Percentiles rank a stretch among this genome's conserved stretches.
Evolutionary conservation across 2,797 vertebrate species (phyloP).

Genomic region (Steatocranus sp.): DNA sequence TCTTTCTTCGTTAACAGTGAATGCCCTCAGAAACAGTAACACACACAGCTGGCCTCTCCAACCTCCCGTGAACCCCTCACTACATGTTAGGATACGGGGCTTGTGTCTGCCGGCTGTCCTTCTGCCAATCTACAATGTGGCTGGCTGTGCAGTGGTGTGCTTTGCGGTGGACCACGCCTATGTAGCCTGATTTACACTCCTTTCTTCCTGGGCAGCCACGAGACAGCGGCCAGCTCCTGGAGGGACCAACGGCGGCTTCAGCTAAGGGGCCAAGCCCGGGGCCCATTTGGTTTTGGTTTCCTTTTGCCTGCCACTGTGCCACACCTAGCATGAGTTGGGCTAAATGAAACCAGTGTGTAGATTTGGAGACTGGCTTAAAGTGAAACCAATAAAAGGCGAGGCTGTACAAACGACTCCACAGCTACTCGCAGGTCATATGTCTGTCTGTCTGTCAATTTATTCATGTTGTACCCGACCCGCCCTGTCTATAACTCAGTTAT

Average conservation of each 20-base stretch:
- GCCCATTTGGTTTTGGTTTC: slow-evolving; percentile 77
- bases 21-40: slow-evolving; percentile 24
- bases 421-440: slow-evolving; percentile 55
- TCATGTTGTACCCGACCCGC: slow-evolving; percentile 35
- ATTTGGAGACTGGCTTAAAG: slow-evolving; percentile 51
- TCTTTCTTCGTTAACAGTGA: slow-evolving; percentile 47
- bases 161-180: slow-evolving; percentile 60
- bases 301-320: slow-evolving; percentile 69
- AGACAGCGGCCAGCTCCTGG: slow-evolving; percentile 56
- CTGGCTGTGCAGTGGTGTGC: slow-evolving; percentile 47
- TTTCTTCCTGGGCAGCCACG: slow-evolving; percentile 58
- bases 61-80: slow-evolving; percentile 30
- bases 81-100: slow-evolving; percentile 15
- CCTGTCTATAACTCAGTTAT: slow-evolving; percentile 51
- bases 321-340: slow-evolving; percentile 74
- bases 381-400: slow-evolving; percentile 65
- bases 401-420: slow-evolving; percentile 40
- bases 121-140: slow-evolving; percentile 43
- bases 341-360: slow-evolving; percentile 76
- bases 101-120: slow-evolving; percentile 48
- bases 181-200: slow-evolving; percentile 68
- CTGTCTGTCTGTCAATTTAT: slow-evolving; percentile 63
- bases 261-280: slow-evolving; percentile 58
- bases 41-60: slow-evolving; percentile 39
- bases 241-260: slow-evolving; percentile 59